Evolutionary conservation across 2,888 invertebrate genomes (phyloP).

Genomic region (Euplagia quadripunctaria): DNA sequence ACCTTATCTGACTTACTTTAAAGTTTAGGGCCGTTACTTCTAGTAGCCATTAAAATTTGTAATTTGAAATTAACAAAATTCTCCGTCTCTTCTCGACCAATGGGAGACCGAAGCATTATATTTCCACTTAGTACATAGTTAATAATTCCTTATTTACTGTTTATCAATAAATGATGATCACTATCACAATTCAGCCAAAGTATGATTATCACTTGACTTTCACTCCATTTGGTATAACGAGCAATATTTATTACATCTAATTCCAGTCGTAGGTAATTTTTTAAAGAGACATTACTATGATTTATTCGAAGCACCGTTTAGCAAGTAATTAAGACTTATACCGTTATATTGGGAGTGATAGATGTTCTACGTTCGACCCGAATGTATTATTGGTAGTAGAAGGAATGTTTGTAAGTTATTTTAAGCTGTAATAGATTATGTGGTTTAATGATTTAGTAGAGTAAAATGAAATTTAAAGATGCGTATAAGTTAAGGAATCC

Average conservation of each 20-base stretch:
- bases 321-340: constrained; percentile 58
- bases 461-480: constrained; percentile 2
- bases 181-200: constrained; percentile 11
- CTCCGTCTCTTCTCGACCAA: neutral
- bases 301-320: constrained; percentile 51
- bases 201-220: constrained; percentile 36
- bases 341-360: constrained; percentile 49
- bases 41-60: too few relatives aligned
- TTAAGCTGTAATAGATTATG: constrained; percentile 22
- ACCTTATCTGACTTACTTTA: too few relatives aligned
- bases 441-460: constrained; percentile 17
- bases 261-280: constrained; percentile 43
- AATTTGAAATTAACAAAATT: neutral
- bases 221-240: constrained; percentile 34
- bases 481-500: constrained; percentile 3
- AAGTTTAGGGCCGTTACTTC: too few relatives aligned
- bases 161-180: constrained; percentile 7
- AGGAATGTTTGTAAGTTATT: constrained; percentile 14
- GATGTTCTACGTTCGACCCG: constrained; percentile 10
- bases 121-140: neutral
- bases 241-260: constrained; percentile 37
- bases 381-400: constrained; percentile 10
- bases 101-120: neutral
- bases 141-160: neutral
- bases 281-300: constrained; percentile 48